Percentiles rank a stretch among this genome's conserved stretches.
Evolutionary conservation across 2,113 vertebrate species (phyloP).

Genomic region (Amazona vittata): DNA sequence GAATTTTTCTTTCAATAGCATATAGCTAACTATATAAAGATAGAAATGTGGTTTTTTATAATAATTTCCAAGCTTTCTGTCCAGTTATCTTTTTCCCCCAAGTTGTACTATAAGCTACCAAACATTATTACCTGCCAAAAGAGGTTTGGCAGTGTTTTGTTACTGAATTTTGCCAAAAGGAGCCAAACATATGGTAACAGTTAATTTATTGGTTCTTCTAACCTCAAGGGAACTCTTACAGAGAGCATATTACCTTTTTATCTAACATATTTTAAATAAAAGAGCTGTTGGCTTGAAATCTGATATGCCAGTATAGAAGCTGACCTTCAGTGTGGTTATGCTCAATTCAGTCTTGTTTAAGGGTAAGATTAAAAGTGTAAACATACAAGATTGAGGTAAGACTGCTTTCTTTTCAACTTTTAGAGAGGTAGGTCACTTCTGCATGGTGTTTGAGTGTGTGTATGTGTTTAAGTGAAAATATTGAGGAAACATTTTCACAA

Average conservation of each 20-base stretch:
- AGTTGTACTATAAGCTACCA: constrained; percentile 42
- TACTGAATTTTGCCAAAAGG: constrained; percentile 64
- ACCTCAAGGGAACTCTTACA: constrained; percentile 61
- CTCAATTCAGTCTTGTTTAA: constrained; percentile 42
- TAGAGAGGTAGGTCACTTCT: background rate
- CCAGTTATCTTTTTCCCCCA: background rate
- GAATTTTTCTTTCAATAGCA: background rate
- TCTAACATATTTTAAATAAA: constrained; percentile 66
- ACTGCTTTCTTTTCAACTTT: background rate
- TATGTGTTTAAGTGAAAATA: background rate
- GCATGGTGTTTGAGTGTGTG: background rate
- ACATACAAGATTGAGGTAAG: background rate
- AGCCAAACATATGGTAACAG: constrained; percentile 69
- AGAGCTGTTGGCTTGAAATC: constrained; percentile 61
- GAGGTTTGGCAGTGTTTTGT: constrained; percentile 57
- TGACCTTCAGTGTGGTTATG: background rate
- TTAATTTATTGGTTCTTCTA: constrained; percentile 68
- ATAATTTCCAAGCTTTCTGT: constrained; percentile 30
- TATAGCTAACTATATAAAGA: background rate
- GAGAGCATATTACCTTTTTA: constrained; percentile 67
- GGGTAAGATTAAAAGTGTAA: constrained; percentile 32
- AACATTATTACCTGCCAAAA: constrained; percentile 36
- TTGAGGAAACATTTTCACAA: background rate
- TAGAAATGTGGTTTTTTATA: background rate
- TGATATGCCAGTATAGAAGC: constrained; percentile 32